A percentile compares a stretch with the other conserved stretches of the same genome.
Evolutionary conservation across 2,113 vertebrate genomes (phyloP).

Genomic region (Hiodon alosoides): DNA sequence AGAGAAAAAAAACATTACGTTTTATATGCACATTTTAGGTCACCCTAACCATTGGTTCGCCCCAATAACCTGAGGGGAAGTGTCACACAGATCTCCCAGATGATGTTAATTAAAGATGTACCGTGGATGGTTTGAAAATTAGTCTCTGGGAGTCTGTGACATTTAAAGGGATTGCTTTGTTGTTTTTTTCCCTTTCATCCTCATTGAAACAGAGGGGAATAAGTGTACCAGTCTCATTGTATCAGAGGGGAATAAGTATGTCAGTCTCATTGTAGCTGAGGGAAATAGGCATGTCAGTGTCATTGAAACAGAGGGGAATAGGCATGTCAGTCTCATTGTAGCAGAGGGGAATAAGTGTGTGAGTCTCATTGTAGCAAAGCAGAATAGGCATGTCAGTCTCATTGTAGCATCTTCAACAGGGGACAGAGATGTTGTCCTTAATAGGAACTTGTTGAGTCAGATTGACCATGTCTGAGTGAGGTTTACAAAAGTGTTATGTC

Average conservation of each 20-base stretch:
- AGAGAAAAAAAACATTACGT: not conserved
- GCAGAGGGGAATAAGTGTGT: too few species aligned
- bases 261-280: too few species aligned
- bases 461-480: too few species aligned
- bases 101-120: not conserved
- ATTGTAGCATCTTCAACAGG: too few species aligned
- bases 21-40: conserved; percentile 7
- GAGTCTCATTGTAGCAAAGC: too few species aligned
- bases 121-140: not conserved
- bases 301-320: too few species aligned
- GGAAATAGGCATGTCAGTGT: too few species aligned
- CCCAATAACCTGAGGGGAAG: not conserved
- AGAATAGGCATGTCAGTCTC: too few species aligned
- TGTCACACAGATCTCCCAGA: conserved; percentile 8
- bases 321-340: too few species aligned
- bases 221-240: not conserved
- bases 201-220: not conserved
- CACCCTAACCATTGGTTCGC: not conserved
- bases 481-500: too few species aligned
- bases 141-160: conserved; percentile 1
- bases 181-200: conserved; percentile 3
- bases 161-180: not conserved
- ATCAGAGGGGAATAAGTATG: not conserved
- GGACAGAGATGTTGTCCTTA: too few species aligned
- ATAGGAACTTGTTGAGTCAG: too few species aligned